A percentile compares a stretch with the other conserved stretches of the same genome.
Evolutionary conservation across 2,113 vertebrate species (phyloP).

Genomic region (Cairina moschata): DNA sequence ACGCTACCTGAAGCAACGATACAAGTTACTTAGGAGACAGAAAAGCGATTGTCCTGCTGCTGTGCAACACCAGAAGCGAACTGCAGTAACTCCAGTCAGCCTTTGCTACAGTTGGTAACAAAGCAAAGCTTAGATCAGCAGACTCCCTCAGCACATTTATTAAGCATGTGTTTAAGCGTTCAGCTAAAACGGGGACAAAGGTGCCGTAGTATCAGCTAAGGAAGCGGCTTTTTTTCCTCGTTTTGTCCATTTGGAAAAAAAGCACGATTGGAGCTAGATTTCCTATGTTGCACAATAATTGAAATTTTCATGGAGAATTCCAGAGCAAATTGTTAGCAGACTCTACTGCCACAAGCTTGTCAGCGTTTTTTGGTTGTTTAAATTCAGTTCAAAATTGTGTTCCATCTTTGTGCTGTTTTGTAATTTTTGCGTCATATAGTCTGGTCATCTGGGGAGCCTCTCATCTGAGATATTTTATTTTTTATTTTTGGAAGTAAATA

Average conservation of each 20-base stretch:
- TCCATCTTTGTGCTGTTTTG: not conserved
- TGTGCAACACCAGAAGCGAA: not conserved
- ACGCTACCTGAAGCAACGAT: not conserved
- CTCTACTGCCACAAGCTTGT: not conserved
- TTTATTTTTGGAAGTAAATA: not conserved
- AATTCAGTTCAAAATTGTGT: not conserved
- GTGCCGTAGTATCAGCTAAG: not conserved
- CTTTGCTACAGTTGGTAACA: not conserved
- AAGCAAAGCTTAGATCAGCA: not conserved
- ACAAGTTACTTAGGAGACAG: not conserved
- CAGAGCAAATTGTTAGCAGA: constrained; percentile 45
- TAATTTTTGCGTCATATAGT: not conserved
- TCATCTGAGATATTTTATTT: not conserved
- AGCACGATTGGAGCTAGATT: not conserved
- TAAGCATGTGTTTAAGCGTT: not conserved
- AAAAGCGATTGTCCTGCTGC: not conserved
- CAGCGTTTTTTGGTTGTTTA: not conserved
- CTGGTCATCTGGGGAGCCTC: not conserved
- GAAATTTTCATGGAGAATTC: constrained; percentile 39
- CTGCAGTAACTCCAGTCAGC: not conserved
- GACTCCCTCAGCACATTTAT: not conserved
- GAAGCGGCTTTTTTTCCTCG: not conserved
- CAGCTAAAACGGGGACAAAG: not conserved
- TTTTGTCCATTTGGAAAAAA: constrained; percentile 11
- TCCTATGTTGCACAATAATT: constrained; percentile 17